Percentiles rank a stretch among this genome's conserved stretches.
Evolutionary conservation across 2,888 invertebrate species (phyloP).

Genomic region (Gandaritis pyraliata): DNA sequence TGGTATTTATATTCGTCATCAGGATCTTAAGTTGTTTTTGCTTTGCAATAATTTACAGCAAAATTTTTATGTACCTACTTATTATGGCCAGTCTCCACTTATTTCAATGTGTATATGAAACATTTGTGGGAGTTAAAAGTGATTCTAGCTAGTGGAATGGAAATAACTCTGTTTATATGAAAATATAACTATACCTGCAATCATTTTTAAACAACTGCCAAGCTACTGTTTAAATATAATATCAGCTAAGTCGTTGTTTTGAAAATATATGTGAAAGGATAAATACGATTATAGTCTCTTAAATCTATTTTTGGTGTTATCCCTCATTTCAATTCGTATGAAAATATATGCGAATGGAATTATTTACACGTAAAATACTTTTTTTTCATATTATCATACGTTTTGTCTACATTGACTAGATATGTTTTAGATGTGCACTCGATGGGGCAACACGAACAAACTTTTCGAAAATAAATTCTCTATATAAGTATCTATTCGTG

Average conservation of each 20-base stretch:
- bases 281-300: constrained; percentile 48
- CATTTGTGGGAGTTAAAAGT: constrained; percentile 19
- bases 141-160: constrained; percentile 7
- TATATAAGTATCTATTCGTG: constrained; percentile 50
- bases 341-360: constrained; percentile 81
- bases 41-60: constrained; percentile 6
- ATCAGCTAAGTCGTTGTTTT: constrained; percentile 31
- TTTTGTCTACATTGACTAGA: constrained; percentile 81
- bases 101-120: not conserved
- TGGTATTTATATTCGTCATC: not conserved
- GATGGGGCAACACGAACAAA: constrained; percentile 64
- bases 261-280: constrained; percentile 45
- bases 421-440: constrained; percentile 81
- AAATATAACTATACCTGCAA: constrained; percentile 29
- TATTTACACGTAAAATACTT: constrained; percentile 64
- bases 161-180: constrained; percentile 26
- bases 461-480: constrained; percentile 76
- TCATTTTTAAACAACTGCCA: constrained; percentile 2
- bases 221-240: constrained; percentile 18
- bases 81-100: not conserved
- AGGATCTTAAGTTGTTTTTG: constrained; percentile 31
- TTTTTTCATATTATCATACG: constrained; percentile 47
- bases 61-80: not conserved
- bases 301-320: constrained; percentile 56
- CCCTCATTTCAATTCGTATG: constrained; percentile 47